Percentiles rank a stretch among this genome's conserved stretches.
Conservation (phyloP, 2,113 vertebrate genomes). For the Cariama cristata region DNA sequence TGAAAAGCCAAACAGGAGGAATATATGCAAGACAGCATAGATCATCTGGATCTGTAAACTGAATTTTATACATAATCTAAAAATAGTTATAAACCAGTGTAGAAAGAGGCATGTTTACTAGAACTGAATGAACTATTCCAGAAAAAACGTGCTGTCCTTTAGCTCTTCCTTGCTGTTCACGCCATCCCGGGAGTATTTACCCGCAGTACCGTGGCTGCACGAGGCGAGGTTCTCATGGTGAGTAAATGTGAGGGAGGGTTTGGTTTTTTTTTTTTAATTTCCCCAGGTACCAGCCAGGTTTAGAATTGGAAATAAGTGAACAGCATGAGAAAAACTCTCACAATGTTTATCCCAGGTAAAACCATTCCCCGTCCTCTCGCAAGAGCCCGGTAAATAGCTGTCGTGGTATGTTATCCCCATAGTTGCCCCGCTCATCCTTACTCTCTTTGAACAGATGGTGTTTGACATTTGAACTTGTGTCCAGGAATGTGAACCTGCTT, state of each 20-base stretch:
- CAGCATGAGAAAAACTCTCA: not conserved
- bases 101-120: not conserved
- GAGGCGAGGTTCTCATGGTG: not conserved
- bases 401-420: not conserved
- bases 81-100: not conserved
- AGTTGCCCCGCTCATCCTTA: accelerated
- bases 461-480: not conserved
- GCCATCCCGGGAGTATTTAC: not conserved
- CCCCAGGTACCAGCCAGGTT: not conserved
- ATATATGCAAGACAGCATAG: not conserved
- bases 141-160: not conserved
- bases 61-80: not conserved
- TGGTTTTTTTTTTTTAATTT: not conserved
- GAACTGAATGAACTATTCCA: not conserved
- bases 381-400: not conserved
- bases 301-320: not conserved
- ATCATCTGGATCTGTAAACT: not conserved
- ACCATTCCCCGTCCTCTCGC: not conserved
- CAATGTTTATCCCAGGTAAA: not conserved
- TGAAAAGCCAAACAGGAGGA: not conserved
- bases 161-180: not conserved
- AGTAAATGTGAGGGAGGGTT: not conserved
- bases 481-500: not conserved
- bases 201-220: not conserved
- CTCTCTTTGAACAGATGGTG: not conserved